Evolutionary conservation across 2,113 vertebrate genomes (phyloP), one percentile per base, ranked within the genome.

Genomic region (Oreocharis arfaki): DNA sequence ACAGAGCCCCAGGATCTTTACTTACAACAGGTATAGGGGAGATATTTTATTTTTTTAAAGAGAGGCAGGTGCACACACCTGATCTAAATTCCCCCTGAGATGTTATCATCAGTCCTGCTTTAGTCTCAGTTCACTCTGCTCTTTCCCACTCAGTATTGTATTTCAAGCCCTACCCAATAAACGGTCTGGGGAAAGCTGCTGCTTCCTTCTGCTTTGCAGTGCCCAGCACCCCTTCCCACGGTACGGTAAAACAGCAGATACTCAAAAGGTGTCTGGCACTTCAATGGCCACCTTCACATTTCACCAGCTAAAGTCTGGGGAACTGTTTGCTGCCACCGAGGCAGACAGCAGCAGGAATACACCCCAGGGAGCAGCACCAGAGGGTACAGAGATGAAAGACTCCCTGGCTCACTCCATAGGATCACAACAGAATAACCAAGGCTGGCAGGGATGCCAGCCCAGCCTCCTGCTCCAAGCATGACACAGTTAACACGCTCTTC

Each of bases 401-500:
- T 41, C 15, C 26, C 55, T 16, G 16, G 10, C 53, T 49, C 8
- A 0, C 3, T 70, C 19, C 27, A 7, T 0, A 5, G 71, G n/a
- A 56, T 32, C 18, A 11, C 46, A 15, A 3, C 5, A 61, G 7
- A 12, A 16, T 6, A 33, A 6, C 1, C 23, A 18, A 14, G 28
- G 20, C 2, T 63, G n/a, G 33, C 55, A 60, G 27, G 16, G 35
- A 60, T 16, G 33, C 65, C 73, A 49, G 39, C 15, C 16, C 69
- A 65, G 46, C 15, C 37, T 23, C 20, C 67, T 67, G 42, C 24
- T 75, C 39, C 16, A 39, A 42, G 42, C 11, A 16, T 0, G 3
- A 6, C 53, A 16, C 3, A n/a, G 18, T 5, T 7, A 2, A 0
- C 2, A 7, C 1, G 1, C 30, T 42, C 41, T 35, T 56, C 59